These are phyloP conservation scores for Charanyca ferruginea DNA, from an alignment of 2,888 invertebrate species.

Conservation along the genomic window DNA sequence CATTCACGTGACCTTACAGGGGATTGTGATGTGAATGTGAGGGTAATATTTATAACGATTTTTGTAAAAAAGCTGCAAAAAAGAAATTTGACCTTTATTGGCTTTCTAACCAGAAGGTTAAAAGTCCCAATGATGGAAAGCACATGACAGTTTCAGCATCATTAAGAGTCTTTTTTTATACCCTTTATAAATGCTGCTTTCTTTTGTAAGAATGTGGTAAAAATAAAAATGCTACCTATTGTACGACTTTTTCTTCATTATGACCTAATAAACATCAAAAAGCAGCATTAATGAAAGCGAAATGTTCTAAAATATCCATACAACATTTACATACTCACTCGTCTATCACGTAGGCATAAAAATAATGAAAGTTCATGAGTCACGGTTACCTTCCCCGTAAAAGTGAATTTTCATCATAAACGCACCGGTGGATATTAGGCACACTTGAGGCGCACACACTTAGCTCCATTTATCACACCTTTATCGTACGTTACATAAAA, in stretches of 20 bases:
- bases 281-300: constrained; percentile 15
- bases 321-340: constrained; percentile 39
- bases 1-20: no score
- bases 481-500: constrained; percentile 65
- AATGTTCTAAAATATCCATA: constrained; percentile 16
- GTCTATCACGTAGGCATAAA: constrained; percentile 35
- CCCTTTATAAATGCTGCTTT: no score
- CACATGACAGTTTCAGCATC: no score
- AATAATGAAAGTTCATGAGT: constrained; percentile 56
- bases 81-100: no score
- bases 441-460: constrained; percentile 59
- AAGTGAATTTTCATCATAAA: constrained; percentile 60
- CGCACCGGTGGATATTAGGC: constrained; percentile 66
- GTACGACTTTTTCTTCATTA: neutral
- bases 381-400: constrained; percentile 49
- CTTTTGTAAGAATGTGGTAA: neutral
- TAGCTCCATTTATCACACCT: constrained; percentile 71
- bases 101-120: no score
- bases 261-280: neutral
- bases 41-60: no score
- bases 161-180: no score
- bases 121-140: no score
- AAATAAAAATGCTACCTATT: neutral
- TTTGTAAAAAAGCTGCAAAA: no score
- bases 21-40: no score